Evolutionary conservation across 2,888 invertebrate genomes (phyloP).

Genomic region (Electrophaes corylata): DNA sequence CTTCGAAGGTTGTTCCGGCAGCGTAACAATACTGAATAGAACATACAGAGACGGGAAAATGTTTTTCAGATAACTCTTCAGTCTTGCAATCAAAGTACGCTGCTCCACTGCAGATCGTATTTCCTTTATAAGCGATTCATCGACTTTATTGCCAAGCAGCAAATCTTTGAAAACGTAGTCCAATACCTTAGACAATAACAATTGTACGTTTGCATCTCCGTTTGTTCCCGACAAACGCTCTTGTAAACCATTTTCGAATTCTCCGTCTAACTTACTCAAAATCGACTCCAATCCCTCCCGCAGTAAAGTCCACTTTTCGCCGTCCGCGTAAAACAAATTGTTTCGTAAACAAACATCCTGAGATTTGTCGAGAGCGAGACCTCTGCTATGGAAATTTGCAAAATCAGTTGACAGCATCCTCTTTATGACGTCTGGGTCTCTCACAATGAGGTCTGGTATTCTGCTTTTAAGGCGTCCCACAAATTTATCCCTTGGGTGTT

Average conservation of each 20-base stretch:
- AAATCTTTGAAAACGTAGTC: slow-evolving; percentile 75
- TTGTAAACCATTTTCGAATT: slow-evolving; percentile 67
- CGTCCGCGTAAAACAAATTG: slow-evolving; percentile 80
- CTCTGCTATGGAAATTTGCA: slow-evolving; percentile 77
- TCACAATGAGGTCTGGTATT: slow-evolving; percentile 75
- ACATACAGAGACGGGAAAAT: slow-evolving; percentile 74
- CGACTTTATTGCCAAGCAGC: slow-evolving; percentile 62
- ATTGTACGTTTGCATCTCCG: slow-evolving; percentile 77
- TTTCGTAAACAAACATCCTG: slow-evolving; percentile 82
- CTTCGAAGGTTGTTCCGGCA: slow-evolving; percentile 55
- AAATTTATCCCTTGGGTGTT: slow-evolving; percentile 65
- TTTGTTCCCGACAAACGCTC: slow-evolving; percentile 80
- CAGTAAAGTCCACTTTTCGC: slow-evolving; percentile 76
- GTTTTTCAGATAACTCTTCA: slow-evolving; percentile 71
- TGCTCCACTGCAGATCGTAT: slow-evolving; percentile 59
- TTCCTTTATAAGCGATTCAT: slow-evolving; percentile 57
- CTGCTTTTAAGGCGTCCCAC: slow-evolving; percentile 73
- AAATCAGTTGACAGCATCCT: slow-evolving; percentile 77
- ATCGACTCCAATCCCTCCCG: slow-evolving; percentile 67
- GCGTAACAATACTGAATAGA: slow-evolving; percentile 58
- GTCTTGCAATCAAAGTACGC: slow-evolving; percentile 56
- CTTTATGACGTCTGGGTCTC: slow-evolving; percentile 73
- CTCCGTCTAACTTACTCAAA: slow-evolving; percentile 60
- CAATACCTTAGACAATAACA: slow-evolving; percentile 76
- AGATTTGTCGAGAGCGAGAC: slow-evolving; percentile 79